These are phyloP conservation scores for Trachemys scripta DNA, from an alignment of 2,113 vertebrate species.

Conservation along the genomic window DNA sequence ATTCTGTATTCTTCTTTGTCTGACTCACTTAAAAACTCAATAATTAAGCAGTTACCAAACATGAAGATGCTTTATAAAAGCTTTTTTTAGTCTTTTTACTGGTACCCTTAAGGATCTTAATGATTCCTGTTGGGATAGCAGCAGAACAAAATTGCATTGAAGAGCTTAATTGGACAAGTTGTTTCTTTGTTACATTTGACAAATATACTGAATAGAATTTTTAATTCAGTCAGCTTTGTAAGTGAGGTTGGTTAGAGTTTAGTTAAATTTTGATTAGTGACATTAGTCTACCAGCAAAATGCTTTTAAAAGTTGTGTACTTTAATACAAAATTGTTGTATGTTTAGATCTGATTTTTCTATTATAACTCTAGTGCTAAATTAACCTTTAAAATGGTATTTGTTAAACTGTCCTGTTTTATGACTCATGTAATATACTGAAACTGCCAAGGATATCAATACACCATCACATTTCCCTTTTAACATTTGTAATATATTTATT, in stretches of 20 bases:
- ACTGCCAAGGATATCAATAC: neutral
- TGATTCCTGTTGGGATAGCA: neutral
- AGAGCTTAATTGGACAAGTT: neutral
- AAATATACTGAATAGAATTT: neutral
- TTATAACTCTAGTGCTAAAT: neutral
- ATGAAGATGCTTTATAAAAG: neutral
- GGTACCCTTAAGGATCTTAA: neutral
- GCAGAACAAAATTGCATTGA: neutral
- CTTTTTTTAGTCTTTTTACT: neutral
- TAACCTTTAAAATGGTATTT: conserved; percentile 11
- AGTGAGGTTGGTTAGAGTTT: neutral
- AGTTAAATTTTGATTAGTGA: neutral
- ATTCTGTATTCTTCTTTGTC: conserved; percentile 5
- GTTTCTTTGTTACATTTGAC: neutral
- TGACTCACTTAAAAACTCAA: conserved; percentile 29
- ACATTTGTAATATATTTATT: neutral
- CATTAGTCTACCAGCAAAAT: conserved; percentile 1
- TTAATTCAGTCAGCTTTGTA: neutral
- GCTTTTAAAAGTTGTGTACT: neutral
- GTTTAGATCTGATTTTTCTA: conserved; percentile 38
- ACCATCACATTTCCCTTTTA: neutral
- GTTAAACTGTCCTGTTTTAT: conserved; percentile 21
- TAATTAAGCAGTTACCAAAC: conserved; percentile 50
- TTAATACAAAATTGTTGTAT: neutral
- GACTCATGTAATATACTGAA: neutral